Conservation (phyloP, 2,113 vertebrate species). For the Podarcis muralis region DNA sequence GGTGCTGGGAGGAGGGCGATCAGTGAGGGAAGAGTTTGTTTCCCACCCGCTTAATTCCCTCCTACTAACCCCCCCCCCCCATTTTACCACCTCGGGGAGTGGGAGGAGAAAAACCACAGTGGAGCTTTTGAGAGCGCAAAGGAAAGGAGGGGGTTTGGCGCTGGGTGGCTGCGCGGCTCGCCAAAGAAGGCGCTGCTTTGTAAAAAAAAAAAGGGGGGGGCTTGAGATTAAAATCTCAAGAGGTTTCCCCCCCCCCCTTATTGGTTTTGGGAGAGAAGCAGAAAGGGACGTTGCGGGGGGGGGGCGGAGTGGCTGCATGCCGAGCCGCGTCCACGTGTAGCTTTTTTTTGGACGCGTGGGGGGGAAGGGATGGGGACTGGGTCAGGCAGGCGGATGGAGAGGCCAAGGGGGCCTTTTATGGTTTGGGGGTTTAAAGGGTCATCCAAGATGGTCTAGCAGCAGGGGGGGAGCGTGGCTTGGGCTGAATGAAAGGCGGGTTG, state of each 20-base stretch:
- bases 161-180: not conserved
- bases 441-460: not conserved
- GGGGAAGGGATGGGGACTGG: not conserved
- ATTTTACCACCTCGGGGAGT: not conserved
- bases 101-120: not conserved
- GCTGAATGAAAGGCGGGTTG: fast-evolving
- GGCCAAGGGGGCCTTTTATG: not conserved
- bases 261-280: not conserved
- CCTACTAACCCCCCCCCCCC: not conserved
- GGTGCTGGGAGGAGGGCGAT: too few relatives aligned
- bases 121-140: not conserved
- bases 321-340: not conserved
- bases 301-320: not conserved
- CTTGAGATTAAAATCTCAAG: too few relatives aligned
- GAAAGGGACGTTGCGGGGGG: not conserved
- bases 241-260: too few relatives aligned
- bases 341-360: not conserved
- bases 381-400: not conserved
- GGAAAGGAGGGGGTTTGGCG: not conserved
- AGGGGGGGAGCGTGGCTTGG: not conserved
- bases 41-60: too few relatives aligned
- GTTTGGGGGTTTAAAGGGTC: not conserved
- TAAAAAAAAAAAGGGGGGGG: too few relatives aligned
- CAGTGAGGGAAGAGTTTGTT: too few relatives aligned
- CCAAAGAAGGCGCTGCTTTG: not conserved